Conservation (phyloP, 1,140 invertebrate genomes). For the Sminthurinus signatus region DNA sequence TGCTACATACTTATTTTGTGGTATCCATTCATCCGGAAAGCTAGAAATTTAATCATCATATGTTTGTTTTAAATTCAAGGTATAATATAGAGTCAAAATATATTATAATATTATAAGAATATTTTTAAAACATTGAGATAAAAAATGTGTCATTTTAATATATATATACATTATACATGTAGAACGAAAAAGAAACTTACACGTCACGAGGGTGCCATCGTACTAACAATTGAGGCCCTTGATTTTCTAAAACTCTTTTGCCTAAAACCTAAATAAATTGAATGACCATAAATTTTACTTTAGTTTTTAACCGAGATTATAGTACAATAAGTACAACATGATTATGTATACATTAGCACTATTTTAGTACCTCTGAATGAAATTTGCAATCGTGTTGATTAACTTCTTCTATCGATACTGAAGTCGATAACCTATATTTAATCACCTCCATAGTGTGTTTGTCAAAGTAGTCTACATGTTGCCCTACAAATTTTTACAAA, state of each 20-base stretch:
- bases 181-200: conserved; percentile 51
- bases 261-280: conserved; percentile 51
- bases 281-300: background rate
- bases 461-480: conserved; percentile 37
- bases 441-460: conserved; percentile 39
- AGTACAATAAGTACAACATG: too few relatives aligned
- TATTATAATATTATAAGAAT: too few relatives aligned
- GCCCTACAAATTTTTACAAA: conserved; percentile 26
- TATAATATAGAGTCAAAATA: background rate
- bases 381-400: conserved; percentile 34
- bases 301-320: too few relatives aligned
- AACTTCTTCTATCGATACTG: conserved; percentile 10
- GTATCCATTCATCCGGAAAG: conserved; percentile 57
- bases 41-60: conserved; percentile 45
- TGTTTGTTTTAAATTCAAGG: background rate
- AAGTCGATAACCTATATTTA: conserved; percentile 31
- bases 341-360: background rate
- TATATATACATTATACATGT: background rate
- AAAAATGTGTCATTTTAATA: background rate
- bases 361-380: conserved; percentile 27
- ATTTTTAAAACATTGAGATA: background rate
- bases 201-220: conserved; percentile 62
- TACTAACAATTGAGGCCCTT: conserved; percentile 56
- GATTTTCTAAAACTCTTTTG: conserved; percentile 55
- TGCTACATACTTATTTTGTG: conserved; percentile 52